Conservation (phyloP, 2,797 vertebrate genomes). For the Micrastur ruficollis region DNA sequence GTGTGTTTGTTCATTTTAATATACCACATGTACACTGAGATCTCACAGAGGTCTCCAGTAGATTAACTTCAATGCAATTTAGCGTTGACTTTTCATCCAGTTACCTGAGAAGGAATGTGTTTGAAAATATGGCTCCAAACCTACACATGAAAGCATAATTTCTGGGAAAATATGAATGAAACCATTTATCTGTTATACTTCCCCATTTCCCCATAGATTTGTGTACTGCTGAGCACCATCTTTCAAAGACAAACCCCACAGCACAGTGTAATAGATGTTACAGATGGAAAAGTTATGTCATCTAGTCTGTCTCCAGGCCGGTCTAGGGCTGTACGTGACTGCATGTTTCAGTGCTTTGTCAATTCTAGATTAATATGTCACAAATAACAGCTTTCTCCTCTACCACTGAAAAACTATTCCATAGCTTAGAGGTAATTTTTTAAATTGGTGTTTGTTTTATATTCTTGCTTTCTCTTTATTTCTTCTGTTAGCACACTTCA, state of each 20-base stretch:
- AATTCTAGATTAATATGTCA: constrained; percentile 40
- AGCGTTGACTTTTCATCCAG: background rate
- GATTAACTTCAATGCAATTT: constrained; percentile 17
- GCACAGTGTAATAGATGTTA: constrained; percentile 28
- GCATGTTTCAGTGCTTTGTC: constrained; percentile 41
- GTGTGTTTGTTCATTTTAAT: constrained; percentile 9
- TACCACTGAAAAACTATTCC: background rate
- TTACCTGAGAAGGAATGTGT: background rate
- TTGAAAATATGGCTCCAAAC: constrained; percentile 20
- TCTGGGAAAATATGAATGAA: constrained; percentile 55
- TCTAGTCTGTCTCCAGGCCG: background rate
- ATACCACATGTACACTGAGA: background rate
- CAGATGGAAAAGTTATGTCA: constrained; percentile 45
- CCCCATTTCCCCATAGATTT: constrained; percentile 8
- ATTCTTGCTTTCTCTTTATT: constrained; percentile 4
- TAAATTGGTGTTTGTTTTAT: background rate
- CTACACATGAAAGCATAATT: constrained; percentile 30
- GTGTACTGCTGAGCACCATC: constrained; percentile 14
- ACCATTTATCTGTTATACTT: constrained; percentile 26
- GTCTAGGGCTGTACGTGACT: background rate
- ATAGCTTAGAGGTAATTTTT: constrained; percentile 3
- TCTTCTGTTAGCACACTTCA: background rate
- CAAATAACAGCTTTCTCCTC: constrained; percentile 31
- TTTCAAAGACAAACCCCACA: constrained; percentile 41
- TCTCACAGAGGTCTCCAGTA: background rate